Percentiles rank a stretch among this genome's conserved stretches.
phyloP scores from a whole-genome alignment of 2,888 invertebrate genomes.

The Liposcelis brunnea region DNA sequence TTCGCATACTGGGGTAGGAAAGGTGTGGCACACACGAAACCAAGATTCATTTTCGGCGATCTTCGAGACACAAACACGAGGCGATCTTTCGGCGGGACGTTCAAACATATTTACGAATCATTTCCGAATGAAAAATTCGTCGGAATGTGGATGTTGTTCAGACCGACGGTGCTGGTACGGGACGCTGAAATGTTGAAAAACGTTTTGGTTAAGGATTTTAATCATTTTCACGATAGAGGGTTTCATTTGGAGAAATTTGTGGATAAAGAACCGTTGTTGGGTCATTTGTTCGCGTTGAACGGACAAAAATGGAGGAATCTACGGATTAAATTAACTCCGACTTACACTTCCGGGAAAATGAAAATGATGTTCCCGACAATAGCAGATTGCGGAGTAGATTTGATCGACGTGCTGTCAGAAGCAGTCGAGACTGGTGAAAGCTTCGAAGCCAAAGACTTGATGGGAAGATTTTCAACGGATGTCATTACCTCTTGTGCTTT shows the following conservation, averaged over 20 bases:
- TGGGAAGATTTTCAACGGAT: constrained; percentile 19
- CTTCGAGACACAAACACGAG: constrained; percentile 3
- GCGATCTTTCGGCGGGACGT: constrained; percentile 3
- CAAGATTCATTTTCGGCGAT: constrained; percentile 4
- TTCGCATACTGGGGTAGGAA: constrained; percentile 1
- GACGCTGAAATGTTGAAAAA: constrained; percentile 6
- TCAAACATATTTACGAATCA: constrained; percentile 6
- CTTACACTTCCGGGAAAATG: constrained; percentile 22
- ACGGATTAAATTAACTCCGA: constrained; percentile 20
- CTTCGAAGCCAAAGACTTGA: constrained; percentile 19
- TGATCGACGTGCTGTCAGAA: constrained; percentile 17
- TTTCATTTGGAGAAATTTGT: constrained; percentile 5
- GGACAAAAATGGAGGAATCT: constrained; percentile 22
- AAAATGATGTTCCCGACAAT: constrained; percentile 23
- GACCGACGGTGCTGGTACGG: constrained; percentile 1
- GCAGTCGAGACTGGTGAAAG: constrained; percentile 12
- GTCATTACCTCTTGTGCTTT: constrained; percentile 20
- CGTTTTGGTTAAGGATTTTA: constrained; percentile 2
- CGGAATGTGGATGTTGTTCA: constrained; percentile 6
- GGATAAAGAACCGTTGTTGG: constrained; percentile 20
- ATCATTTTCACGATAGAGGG: constrained; percentile 1
- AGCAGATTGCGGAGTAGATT: constrained; percentile 19
- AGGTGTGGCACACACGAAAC: constrained; percentile 5
- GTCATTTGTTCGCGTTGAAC: constrained; percentile 11
- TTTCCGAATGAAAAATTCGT: neutral